Evolutionary conservation across 2,888 invertebrate genomes (phyloP).

Genomic region (Hydrotaea diabolus): DNA sequence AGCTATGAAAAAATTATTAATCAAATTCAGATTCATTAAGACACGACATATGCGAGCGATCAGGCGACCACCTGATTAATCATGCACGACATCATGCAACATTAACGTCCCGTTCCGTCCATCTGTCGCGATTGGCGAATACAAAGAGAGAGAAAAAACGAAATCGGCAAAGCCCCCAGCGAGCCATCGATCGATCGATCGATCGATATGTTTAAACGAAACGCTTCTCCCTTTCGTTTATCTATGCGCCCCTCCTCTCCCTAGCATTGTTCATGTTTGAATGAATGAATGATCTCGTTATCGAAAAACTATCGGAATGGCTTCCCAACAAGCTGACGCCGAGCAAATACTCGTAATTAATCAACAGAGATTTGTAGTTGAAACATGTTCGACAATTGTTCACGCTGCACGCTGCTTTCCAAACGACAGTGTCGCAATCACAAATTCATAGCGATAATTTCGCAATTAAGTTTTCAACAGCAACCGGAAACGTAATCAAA

Average conservation of each 20-base stretch:
- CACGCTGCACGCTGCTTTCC: not conserved
- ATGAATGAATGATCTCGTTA: not conserved
- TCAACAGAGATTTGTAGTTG: conserved; percentile 54
- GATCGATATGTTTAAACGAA: not conserved
- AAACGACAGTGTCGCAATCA: conserved; percentile 39
- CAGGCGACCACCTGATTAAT: conserved; percentile 33
- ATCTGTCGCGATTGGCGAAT: not conserved
- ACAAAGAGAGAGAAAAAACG: conserved; percentile 16
- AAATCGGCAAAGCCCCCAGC: not conserved
- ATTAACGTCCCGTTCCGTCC: conserved; percentile 36
- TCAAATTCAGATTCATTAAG: conserved; percentile 27
- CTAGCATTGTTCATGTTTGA: too few species aligned
- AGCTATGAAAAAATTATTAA: conserved; percentile 34
- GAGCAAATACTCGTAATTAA: conserved; percentile 38
- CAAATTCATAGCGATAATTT: conserved; percentile 62
- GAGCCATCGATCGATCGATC: conserved; percentile 35
- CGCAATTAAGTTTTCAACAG: conserved; percentile 62
- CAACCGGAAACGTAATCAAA: conserved; percentile 67
- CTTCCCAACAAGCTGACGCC: not conserved
- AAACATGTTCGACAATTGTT: conserved; percentile 40
- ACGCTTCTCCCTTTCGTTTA: too few species aligned
- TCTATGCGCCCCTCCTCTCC: too few species aligned
- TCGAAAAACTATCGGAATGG: not conserved
- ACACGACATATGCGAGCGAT: not conserved
- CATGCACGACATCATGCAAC: conserved; percentile 44